Percentiles rank a stretch among this genome's conserved stretches.
These are phyloP conservation scores for Nesidiocoris tenuis DNA, from an alignment of 2,888 invertebrate genomes.

Conservation along the genomic window DNA sequence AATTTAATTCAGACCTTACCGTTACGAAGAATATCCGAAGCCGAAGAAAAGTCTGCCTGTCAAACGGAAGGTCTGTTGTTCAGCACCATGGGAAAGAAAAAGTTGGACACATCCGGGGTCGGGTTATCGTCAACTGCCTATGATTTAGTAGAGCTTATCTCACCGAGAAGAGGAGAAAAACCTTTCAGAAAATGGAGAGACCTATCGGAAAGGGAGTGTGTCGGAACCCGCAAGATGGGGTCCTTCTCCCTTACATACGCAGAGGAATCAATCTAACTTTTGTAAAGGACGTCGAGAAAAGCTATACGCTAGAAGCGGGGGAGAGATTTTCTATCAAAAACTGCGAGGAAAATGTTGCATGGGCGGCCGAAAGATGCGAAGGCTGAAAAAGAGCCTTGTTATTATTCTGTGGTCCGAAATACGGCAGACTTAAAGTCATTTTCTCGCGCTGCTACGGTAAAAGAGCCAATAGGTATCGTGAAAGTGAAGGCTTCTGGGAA, in stretches of 20 bases:
- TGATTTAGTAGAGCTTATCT: conserved; percentile 41
- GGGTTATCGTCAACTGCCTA: conserved; percentile 42
- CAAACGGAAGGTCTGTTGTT: background rate
- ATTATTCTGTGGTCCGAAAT: conserved; percentile 38
- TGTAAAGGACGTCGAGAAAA: conserved; percentile 39
- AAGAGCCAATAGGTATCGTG: too few relatives aligned
- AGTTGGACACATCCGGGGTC: conserved; percentile 28
- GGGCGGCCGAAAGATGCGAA: background rate
- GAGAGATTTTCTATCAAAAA: conserved; percentile 34
- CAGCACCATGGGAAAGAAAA: background rate
- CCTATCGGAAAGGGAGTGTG: conserved; percentile 10
- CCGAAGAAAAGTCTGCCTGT: background rate
- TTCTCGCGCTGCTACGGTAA: too few relatives aligned
- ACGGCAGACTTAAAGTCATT: conserved; percentile 13
- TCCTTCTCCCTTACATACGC: conserved; percentile 19
- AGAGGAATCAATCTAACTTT: conserved; percentile 47
- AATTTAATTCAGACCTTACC: too few relatives aligned
- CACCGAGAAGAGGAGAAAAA: background rate
- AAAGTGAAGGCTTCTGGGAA: too few relatives aligned
- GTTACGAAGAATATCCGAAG: too few relatives aligned
- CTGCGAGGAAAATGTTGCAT: conserved; percentile 23
- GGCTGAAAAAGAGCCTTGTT: conserved; percentile 1
- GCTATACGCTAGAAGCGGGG: conserved; percentile 2
- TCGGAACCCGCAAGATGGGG: conserved; percentile 11
- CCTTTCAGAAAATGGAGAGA: conserved; percentile 30